Percentiles rank a stretch among this genome's conserved stretches.
Evolutionary conservation across 1,140 invertebrate genomes (phyloP).

Genomic region (Leptestheria dahalacensis): DNA sequence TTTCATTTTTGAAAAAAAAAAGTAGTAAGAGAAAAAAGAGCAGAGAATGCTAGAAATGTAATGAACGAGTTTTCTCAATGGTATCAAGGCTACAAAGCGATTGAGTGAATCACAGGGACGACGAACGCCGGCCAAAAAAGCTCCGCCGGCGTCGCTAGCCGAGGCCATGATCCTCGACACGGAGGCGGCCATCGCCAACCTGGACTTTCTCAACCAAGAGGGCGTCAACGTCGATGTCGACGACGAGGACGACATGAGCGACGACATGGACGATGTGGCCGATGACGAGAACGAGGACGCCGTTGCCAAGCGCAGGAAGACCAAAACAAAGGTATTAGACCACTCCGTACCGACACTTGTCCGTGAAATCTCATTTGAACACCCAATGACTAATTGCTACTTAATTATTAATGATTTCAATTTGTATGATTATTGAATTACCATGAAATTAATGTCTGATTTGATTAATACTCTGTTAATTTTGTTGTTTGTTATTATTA

Average conservation of each 20-base stretch:
- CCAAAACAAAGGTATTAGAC: conserved; percentile 8
- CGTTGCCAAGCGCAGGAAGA: conserved; percentile 13
- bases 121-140: conserved; percentile 28
- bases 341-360: background rate
- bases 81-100: conserved; percentile 32
- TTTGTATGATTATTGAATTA: too few species aligned
- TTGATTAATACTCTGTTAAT: too few species aligned
- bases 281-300: conserved; percentile 34
- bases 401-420: too few species aligned
- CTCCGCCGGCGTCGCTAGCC: conserved; percentile 37
- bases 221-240: conserved; percentile 83
- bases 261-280: conserved; percentile 45
- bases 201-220: conserved; percentile 73
- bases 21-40: too few species aligned
- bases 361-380: background rate
- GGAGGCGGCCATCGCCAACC: conserved; percentile 85
- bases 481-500: too few species aligned
- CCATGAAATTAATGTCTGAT: too few species aligned
- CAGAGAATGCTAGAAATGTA: conserved; percentile 61
- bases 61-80: conserved; percentile 34
- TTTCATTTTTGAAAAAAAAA: conserved; percentile 30
- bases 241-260: conserved; percentile 45
- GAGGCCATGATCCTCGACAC: conserved; percentile 73
- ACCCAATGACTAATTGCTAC: too few species aligned
- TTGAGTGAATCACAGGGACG: conserved; percentile 29